These are phyloP conservation scores for Clarias platycephalus DNA, from an alignment of 2,797 vertebrate species.

Conservation along the genomic window DNA sequence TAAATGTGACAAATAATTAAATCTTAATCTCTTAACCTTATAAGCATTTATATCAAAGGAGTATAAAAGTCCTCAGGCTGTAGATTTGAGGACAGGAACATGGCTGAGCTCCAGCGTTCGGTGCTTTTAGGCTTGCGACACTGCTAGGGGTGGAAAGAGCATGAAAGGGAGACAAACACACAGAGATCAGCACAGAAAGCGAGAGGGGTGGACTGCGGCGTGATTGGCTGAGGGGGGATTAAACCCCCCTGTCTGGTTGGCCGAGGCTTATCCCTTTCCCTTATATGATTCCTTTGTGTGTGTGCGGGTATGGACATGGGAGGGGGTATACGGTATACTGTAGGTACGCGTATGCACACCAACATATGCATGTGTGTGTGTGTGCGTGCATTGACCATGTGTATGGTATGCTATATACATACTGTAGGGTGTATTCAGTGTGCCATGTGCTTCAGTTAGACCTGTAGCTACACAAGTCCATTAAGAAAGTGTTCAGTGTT, in stretches of 20 bases:
- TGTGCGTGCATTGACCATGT: not conserved
- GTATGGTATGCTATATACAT: not conserved
- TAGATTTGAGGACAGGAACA: not conserved
- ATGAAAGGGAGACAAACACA: constrained; percentile 18
- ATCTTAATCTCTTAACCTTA: not conserved
- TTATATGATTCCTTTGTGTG: not conserved
- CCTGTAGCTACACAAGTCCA: not conserved
- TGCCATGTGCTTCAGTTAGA: not conserved
- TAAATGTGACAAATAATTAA: no score
- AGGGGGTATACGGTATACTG: not conserved
- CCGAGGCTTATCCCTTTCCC: not conserved
- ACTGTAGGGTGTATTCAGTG: constrained; percentile 3
- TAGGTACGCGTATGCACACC: not conserved
- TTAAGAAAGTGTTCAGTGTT: not conserved
- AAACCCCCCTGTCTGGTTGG: constrained; percentile 5
- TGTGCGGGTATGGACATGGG: not conserved
- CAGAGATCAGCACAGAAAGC: constrained; percentile 12
- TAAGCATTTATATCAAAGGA: not conserved
- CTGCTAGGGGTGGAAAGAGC: constrained; percentile 4
- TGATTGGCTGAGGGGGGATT: constrained; percentile 16
- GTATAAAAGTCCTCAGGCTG: not conserved
- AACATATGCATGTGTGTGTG: not conserved
- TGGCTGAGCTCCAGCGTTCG: not conserved
- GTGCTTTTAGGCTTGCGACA: not conserved
- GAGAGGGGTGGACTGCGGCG: constrained; percentile 17